These are phyloP conservation scores for Diabrotica virgifera DNA, from an alignment of 1,140 invertebrate species.

Conservation along the genomic window DNA sequence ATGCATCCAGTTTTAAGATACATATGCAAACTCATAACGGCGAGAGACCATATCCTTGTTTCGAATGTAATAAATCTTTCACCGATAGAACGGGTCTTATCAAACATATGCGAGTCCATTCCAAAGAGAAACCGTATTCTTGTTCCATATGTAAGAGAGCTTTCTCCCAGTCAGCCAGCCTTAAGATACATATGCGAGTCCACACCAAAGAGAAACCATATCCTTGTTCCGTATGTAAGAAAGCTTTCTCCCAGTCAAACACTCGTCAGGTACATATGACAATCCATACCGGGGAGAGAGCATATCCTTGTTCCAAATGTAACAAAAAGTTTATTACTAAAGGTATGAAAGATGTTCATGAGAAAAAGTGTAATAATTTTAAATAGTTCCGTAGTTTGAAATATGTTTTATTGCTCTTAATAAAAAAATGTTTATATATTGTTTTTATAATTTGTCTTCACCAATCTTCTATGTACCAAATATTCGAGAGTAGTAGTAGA, in stretches of 20 bases:
- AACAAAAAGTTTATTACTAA: too few species aligned
- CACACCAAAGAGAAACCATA: conserved; percentile 55
- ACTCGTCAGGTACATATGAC: conserved; percentile 32
- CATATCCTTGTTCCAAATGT: too few species aligned
- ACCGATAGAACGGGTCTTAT: neutral
- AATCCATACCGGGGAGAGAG: conserved; percentile 66
- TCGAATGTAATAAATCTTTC: neutral
- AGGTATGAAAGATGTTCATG: too few species aligned
- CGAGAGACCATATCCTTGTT: neutral
- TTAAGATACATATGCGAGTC: conserved; percentile 52
- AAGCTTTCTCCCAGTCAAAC: conserved; percentile 45
- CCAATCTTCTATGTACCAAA: too few species aligned
- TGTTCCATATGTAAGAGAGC: too few species aligned
- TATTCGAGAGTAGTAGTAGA: too few species aligned
- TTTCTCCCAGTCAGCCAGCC: neutral
- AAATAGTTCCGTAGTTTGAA: too few species aligned
- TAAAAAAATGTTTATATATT: too few species aligned
- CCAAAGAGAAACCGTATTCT: neutral
- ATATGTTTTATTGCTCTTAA: too few species aligned
- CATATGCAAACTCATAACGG: neutral
- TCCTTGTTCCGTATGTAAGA: conserved; percentile 50
- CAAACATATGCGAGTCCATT: neutral
- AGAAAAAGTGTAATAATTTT: too few species aligned
- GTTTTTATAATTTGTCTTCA: too few species aligned
- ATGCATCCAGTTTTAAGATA: neutral